Evolutionary conservation across 1,140 invertebrate genomes (phyloP), one percentile per base, ranked within the genome.

Genomic region (Zelostemma sp.): DNA sequence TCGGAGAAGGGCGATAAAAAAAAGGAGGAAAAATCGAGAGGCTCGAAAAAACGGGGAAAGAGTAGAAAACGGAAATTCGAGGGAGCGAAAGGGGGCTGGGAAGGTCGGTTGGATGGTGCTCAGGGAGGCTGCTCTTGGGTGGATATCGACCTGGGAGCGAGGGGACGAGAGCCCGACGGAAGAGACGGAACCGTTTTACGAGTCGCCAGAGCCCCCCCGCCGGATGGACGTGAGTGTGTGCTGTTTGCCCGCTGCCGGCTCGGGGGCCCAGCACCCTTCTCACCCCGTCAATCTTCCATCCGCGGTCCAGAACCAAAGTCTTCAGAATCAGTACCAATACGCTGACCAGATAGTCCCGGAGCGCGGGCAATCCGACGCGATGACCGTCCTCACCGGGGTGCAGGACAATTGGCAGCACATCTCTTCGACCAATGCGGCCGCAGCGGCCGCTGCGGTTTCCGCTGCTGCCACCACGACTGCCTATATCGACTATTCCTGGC

Each of bases 201-300:
- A 84, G 60, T 78, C 77, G 75, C 81, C 41, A 48, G 19, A 79
- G 80, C 79, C 80, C 69, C 78, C 78, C 77, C 51, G 57, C 64
- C 80, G 82, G 76, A 84, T 85, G 83, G 83, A 84, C 78, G 83
- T 80, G 75, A 84, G 82, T 79, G 80, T 85, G 75, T 84, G 83
- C 74, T 85, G 83, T 59, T 68, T 83, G 74, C 75, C 74, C 68
- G 73, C 65, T 75, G 79, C 77, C 80, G 80, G 78, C 77, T 77
- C 81, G 76, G 81, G 78, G 75, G 79, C 75, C 69, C 81, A 78
- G 68, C 79, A 81, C 62, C 77, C 57, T 64, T 70, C 72, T 61
- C 74, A 81, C 74, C 75, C 72, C 57, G 73, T 68, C 25, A 76
- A 64, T 54, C 57, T 81, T 62, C 73, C 76, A 35, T 68, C 73